These are phyloP conservation scores for Oceanodroma leucorhoa DNA, from an alignment of 2,797 vertebrate genomes.

Conservation along the genomic window DNA sequence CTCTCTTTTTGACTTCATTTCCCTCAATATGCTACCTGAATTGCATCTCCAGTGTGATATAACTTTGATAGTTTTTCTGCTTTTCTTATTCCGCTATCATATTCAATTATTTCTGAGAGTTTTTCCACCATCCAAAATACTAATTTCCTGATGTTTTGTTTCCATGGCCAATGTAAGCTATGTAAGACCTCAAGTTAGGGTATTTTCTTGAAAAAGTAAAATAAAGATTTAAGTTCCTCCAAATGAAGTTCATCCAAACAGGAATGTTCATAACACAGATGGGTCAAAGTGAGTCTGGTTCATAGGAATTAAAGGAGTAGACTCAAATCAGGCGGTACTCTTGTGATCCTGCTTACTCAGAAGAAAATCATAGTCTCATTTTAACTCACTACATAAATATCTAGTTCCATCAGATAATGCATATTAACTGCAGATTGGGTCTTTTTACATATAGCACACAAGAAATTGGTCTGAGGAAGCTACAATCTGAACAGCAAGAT, in stretches of 20 bases:
- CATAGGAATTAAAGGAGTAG: not conserved
- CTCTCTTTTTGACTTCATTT: not conserved
- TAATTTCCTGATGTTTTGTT: not conserved
- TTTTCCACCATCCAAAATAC: not conserved
- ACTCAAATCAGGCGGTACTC: not conserved
- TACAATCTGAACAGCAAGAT: not conserved
- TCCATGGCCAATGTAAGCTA: not conserved
- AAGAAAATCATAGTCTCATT: not conserved
- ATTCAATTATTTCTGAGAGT: not conserved
- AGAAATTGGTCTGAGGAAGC: not conserved
- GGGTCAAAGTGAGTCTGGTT: not conserved
- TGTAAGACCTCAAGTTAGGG: not conserved
- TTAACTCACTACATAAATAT: not conserved
- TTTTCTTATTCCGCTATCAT: not conserved
- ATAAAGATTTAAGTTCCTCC: not conserved
- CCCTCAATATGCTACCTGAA: not conserved
- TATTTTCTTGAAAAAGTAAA: not conserved
- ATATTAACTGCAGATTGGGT: not conserved
- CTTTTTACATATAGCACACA: accelerated
- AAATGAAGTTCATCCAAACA: not conserved
- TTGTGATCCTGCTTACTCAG: not conserved
- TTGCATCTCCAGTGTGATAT: not conserved
- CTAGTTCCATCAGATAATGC: not conserved
- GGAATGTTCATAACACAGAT: not conserved
- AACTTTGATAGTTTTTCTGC: not conserved